A percentile compares a stretch with the other conserved stretches of the same genome.
Conservation (phyloP, 2,888 invertebrate genomes). For the Cloeon dipterum region DNA sequence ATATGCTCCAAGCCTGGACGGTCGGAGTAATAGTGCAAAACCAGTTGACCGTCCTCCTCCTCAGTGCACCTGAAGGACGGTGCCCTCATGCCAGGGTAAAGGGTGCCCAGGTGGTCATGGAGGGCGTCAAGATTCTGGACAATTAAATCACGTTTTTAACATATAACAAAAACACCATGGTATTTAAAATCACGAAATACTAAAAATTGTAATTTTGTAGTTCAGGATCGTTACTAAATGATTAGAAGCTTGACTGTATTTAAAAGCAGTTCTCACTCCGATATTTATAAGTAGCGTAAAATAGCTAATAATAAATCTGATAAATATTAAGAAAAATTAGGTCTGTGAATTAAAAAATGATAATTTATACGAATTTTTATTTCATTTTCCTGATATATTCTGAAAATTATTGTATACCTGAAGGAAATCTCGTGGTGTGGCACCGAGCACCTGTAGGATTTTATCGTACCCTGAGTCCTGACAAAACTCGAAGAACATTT, state of each 20-base stretch:
- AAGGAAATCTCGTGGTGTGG: slow-evolving; percentile 83
- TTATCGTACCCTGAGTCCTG: slow-evolving; percentile 95
- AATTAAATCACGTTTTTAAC: not conserved
- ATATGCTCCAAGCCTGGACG: slow-evolving; percentile 84
- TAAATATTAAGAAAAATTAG: too few species aligned
- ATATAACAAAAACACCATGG: not conserved
- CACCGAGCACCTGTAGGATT: slow-evolving; percentile 80
- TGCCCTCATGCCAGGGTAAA: slow-evolving; percentile 85
- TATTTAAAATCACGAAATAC: slow-evolving; percentile 9
- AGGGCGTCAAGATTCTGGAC: slow-evolving; percentile 79
- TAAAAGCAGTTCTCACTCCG: too few species aligned
- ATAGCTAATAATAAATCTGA: too few species aligned
- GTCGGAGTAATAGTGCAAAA: slow-evolving; percentile 91
- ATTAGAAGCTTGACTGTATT: too few species aligned
- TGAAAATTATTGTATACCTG: too few species aligned
- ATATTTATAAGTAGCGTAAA: too few species aligned
- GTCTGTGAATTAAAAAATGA: too few species aligned
- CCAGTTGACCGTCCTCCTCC: slow-evolving; percentile 66
- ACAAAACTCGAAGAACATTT: slow-evolving; percentile 89
- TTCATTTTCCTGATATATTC: too few species aligned
- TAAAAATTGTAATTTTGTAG: too few species aligned
- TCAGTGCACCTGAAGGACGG: slow-evolving; percentile 93
- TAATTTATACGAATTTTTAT: too few species aligned
- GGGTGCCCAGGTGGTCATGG: slow-evolving; percentile 80
- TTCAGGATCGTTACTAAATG: too few species aligned